A percentile compares a stretch with the other conserved stretches of the same genome.
Conservation (phyloP, 2,797 vertebrate genomes). For the Echeneis naucrates region DNA sequence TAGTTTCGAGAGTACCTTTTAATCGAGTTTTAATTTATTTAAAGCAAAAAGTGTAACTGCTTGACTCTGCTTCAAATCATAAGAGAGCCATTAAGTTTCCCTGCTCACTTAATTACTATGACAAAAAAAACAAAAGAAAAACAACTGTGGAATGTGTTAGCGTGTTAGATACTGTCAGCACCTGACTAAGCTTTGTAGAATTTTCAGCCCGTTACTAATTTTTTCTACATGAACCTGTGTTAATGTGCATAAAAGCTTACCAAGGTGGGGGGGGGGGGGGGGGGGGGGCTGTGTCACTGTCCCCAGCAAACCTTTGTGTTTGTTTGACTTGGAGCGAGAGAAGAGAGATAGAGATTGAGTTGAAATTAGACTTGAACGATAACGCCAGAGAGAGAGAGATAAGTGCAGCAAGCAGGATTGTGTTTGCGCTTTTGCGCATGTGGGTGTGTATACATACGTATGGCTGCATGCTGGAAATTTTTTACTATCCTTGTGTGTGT, state of each 20-base stretch:
- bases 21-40: too few relatives aligned
- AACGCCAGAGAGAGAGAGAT: slow-evolving; percentile 3
- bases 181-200: slow-evolving; percentile 21
- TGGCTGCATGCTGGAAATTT: background rate
- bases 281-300: background rate
- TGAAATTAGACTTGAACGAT: slow-evolving; percentile 1
- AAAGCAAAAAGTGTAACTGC: slow-evolving; percentile 17
- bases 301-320: background rate
- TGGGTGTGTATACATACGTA: background rate
- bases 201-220: too few relatives aligned
- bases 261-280: too few relatives aligned
- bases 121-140: too few relatives aligned
- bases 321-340: background rate
- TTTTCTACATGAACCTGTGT: too few relatives aligned
- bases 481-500: slow-evolving; percentile 5
- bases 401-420: slow-evolving; percentile 13
- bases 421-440: slow-evolving; percentile 2
- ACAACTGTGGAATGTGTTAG: too few relatives aligned
- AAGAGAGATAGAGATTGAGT: background rate
- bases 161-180: too few relatives aligned
- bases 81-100: slow-evolving; percentile 50
- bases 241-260: background rate
- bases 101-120: slow-evolving; percentile 54
- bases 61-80: slow-evolving; percentile 38
- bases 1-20: too few relatives aligned